Evolutionary conservation across 2,797 vertebrate species (phyloP).

Genomic region (Mionectes olivaceus): DNA sequence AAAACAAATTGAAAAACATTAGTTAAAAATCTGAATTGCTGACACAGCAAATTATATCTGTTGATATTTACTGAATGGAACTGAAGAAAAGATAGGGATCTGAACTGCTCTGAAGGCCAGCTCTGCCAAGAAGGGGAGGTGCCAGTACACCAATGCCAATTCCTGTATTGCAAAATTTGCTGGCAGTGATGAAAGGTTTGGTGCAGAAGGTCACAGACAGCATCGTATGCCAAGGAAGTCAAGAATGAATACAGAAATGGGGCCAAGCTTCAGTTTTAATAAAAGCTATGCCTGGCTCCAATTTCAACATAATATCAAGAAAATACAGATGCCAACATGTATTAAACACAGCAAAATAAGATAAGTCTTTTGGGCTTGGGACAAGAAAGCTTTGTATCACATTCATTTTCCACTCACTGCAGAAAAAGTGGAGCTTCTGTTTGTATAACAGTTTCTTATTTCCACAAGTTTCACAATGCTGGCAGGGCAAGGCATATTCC

Average conservation of each 20-base stretch:
- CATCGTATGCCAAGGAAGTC: not conserved
- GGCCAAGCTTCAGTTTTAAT: constrained; percentile 39
- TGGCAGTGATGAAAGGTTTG: not conserved
- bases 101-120: not conserved
- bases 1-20: constrained; percentile 17
- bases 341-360: constrained; percentile 22
- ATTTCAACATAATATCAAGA: constrained; percentile 13
- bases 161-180: not conserved
- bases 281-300: constrained; percentile 17
- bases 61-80: constrained; percentile 1
- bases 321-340: constrained; percentile 38
- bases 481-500: not conserved
- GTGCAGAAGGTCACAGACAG: not conserved
- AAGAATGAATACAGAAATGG: not conserved
- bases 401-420: not conserved
- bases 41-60: not conserved
- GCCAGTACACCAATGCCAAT: not conserved
- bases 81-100: not conserved
- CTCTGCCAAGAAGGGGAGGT: constrained; percentile 14
- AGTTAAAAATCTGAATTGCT: constrained; percentile 26
- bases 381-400: not conserved
- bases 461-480: not conserved
- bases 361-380: not conserved
- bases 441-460: not conserved
- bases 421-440: not conserved